These are phyloP conservation scores for Rhipidura dahli DNA, from an alignment of 2,113 vertebrate species.

Conservation along the genomic window DNA sequence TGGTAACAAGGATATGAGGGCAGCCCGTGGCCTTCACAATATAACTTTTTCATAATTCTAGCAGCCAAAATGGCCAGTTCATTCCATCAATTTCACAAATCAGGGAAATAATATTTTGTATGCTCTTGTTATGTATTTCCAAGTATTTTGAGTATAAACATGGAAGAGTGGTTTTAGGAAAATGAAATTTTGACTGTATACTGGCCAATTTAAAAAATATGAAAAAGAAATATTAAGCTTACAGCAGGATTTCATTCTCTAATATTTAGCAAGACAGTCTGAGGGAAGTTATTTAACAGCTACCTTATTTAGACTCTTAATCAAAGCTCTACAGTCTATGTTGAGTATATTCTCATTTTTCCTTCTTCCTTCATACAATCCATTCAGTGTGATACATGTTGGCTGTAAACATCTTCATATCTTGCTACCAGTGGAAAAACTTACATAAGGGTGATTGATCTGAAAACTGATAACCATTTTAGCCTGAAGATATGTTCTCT, in stretches of 20 bases:
- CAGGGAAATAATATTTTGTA: neutral
- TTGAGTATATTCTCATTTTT: neutral
- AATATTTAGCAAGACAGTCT: neutral
- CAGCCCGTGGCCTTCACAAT: neutral
- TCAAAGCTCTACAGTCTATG: neutral
- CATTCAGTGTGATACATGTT: neutral
- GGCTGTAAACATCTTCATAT: conserved; percentile 30
- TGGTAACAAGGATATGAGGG: neutral
- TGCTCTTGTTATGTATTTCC: neutral
- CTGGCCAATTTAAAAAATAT: neutral
- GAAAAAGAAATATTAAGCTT: neutral
- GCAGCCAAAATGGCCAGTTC: neutral
- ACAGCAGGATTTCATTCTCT: neutral
- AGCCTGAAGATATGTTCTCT: neutral
- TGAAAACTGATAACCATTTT: neutral
- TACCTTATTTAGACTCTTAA: neutral
- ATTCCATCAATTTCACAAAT: neutral
- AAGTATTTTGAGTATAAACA: neutral
- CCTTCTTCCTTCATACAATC: neutral
- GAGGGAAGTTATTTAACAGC: neutral
- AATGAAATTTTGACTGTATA: neutral
- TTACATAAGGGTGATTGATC: neutral
- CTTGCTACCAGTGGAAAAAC: neutral
- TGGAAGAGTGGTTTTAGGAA: neutral
- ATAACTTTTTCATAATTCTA: neutral